Evolutionary conservation across 2,888 invertebrate genomes (phyloP).

Genomic region (Mesodorylaimus sp.): DNA sequence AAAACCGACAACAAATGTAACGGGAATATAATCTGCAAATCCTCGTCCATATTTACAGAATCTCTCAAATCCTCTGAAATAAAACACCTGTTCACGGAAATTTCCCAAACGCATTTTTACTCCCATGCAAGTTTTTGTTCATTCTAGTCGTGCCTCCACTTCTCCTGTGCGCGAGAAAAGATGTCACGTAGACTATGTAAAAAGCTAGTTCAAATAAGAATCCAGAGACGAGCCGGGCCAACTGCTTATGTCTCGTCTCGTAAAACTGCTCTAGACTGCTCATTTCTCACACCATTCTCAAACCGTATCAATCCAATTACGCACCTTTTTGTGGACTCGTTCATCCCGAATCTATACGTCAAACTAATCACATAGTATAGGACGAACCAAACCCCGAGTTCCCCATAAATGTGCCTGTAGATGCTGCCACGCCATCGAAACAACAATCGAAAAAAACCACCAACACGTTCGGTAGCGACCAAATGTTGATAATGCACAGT

Average conservation of each 20-base stretch:
- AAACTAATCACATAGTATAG: neutral
- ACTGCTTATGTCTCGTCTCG: too few species aligned
- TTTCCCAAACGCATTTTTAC: too few species aligned
- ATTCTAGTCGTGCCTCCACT: too few species aligned
- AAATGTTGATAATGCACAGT: neutral
- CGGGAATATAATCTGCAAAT: conserved; percentile 1
- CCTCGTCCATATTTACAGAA: neutral
- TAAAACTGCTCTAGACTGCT: too few species aligned
- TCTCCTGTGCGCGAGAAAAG: too few species aligned
- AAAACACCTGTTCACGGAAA: too few species aligned
- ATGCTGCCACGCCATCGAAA: conserved; percentile 4
- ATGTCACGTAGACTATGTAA: too few species aligned
- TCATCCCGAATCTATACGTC: neutral
- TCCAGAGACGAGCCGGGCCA: too few species aligned
- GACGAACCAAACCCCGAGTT: neutral
- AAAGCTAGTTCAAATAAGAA: too few species aligned
- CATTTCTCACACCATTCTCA: too few species aligned
- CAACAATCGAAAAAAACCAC: conserved; percentile 1
- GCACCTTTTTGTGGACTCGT: neutral
- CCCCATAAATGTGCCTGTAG: neutral
- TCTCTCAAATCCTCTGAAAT: neutral
- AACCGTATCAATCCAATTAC: too few species aligned
- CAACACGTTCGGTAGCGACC: neutral
- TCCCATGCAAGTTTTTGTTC: too few species aligned
- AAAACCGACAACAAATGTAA: conserved; percentile 4